Base-by-base conservation (phyloP, 2,888 invertebrate species). In the Calliphora vomitoria region DNA sequence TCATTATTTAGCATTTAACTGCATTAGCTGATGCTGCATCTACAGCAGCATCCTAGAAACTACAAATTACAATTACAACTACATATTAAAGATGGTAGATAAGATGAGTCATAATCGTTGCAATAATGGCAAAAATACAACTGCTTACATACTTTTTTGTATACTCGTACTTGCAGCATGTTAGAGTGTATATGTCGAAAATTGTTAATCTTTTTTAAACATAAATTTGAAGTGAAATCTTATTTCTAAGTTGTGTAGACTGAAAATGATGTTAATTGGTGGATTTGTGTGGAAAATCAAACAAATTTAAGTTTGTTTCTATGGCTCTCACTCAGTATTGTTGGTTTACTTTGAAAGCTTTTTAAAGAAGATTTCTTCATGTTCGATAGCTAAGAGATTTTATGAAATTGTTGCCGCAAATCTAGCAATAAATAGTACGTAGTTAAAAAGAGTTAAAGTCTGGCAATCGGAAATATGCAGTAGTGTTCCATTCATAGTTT, bases 1-100 rank as follows among this genome's bases (percentile, higher is more conserved):
- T 69, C 47, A 69, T 31, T 68, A 69, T 69, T 60, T 60, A 60
- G 60, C 60, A 35, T 60, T 60, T 15, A n/a, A 35, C 15, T 35
- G 25, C 25, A 25, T 25, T 25, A 25, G 25, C 2, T 25, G 25
- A 25, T 25, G 20, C 11, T 20, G 20, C 20, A 15, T n/a, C 58
- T 20, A 25, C 13, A 31, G 60, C 35, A 18, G 15, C 31, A 60
- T 58, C 58, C 58, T 58, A 58, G 55, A 58, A 15, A 60, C 25
- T 60, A 35, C 35, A 35, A 60, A 60, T n/a, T 35, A 15, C 60
- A 6, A 25, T 11, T 58, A 25, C 25, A 25, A 58, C 25, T 31
- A 35, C 35, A 8, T 8, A 15, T n/a, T 60, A 18, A 15, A n/a
- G 18, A 60, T 60, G n/a, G 31, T 10, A 60, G 60, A 60, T 35